Evolutionary conservation across 2,113 vertebrate species (phyloP).

Genomic region (Taxidea taxus): DNA sequence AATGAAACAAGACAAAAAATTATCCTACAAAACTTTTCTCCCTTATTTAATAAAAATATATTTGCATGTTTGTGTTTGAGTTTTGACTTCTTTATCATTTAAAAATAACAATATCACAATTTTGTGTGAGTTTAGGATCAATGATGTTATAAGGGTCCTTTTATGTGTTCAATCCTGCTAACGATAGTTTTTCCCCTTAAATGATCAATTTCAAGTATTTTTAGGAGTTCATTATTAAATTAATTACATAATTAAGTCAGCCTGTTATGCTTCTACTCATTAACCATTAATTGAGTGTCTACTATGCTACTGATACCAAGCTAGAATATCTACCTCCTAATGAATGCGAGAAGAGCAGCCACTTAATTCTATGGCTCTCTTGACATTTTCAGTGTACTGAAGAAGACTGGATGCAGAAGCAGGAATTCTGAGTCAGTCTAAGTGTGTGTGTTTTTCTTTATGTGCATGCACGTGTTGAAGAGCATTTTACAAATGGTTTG

Average conservation of each 20-base stretch:
- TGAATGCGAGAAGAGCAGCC: not conserved
- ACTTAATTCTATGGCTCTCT: not conserved
- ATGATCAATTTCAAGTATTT: not conserved
- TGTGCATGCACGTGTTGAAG: not conserved
- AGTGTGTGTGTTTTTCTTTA: not conserved
- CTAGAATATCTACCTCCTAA: not conserved
- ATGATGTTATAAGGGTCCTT: not conserved
- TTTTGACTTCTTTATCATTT: not conserved
- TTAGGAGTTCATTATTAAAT: not conserved
- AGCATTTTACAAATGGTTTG: not conserved
- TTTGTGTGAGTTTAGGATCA: not conserved
- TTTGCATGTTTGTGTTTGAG: not conserved
- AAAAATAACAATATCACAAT: not conserved
- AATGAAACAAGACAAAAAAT: not conserved
- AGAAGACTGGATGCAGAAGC: not conserved
- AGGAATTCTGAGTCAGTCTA: not conserved
- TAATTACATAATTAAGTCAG: constrained; percentile 4
- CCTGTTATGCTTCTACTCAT: not conserved
- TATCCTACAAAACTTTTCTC: not conserved
- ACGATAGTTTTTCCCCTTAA: not conserved
- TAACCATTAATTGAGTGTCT: not conserved
- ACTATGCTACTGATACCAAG: not conserved
- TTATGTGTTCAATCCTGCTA: not conserved
- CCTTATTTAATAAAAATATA: not conserved
- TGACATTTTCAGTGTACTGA: not conserved